These are phyloP conservation scores for Ladona fulva DNA, from an alignment of 1,140 invertebrate species.

Conservation along the genomic window DNA sequence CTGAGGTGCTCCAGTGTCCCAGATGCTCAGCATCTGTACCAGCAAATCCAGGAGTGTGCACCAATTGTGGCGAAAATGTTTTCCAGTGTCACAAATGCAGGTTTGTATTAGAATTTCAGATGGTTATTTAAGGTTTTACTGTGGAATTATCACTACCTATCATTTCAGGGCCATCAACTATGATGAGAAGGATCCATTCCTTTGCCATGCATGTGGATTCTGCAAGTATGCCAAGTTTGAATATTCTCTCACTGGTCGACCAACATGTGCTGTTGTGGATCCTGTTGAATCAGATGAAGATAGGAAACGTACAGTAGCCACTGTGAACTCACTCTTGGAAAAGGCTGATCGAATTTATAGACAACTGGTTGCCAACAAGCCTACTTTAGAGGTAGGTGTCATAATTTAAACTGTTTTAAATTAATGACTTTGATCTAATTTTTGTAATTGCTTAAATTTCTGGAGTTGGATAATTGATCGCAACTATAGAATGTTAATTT, in stretches of 20 bases:
- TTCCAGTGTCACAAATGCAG: conserved; percentile 97
- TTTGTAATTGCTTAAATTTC: too few species aligned
- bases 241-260: conserved; percentile 78
- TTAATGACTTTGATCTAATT: too few species aligned
- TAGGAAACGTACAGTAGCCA: conserved; percentile 84
- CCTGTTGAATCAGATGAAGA: conserved; percentile 96
- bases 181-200: conserved; percentile 97
- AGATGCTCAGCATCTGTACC: conserved; percentile 92
- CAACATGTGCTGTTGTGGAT: conserved; percentile 85
- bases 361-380: conserved; percentile 80
- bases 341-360: conserved; percentile 92
- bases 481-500: neutral
- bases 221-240: conserved; percentile 99
- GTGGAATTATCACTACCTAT: conserved; percentile 28
- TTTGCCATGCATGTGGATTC: conserved; percentile 97
- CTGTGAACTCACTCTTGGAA: conserved; percentile 82
- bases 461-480: neutral
- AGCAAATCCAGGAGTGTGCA: conserved; percentile 93
- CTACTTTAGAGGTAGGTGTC: conserved; percentile 62
- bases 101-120: conserved; percentile 33
- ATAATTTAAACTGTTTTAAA: conserved; percentile 11
- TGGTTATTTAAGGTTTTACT: neutral
- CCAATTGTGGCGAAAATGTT: conserved; percentile 97
- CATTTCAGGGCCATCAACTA: conserved; percentile 81
- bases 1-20: conserved; percentile 92